Evolutionary conservation across 2,888 invertebrate genomes (phyloP).

Genomic region (Dicranocentrus wangi): DNA sequence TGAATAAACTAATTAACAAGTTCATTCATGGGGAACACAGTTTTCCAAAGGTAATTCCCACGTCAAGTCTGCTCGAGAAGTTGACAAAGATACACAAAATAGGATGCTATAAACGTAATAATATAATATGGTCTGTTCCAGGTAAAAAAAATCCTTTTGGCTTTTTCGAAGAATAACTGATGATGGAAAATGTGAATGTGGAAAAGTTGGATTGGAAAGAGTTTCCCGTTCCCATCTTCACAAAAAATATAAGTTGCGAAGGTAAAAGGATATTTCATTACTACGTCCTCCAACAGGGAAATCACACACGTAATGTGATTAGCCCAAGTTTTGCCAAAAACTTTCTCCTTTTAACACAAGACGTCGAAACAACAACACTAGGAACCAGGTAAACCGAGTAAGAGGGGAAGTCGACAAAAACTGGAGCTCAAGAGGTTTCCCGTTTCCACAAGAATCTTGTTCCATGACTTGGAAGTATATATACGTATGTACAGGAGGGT

Average conservation of each 20-base stretch:
- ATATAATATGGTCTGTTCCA: too few species aligned
- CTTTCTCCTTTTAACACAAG: conserved; percentile 49
- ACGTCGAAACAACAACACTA: conserved; percentile 10
- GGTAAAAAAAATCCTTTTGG: conserved; percentile 11
- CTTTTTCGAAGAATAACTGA: too few species aligned
- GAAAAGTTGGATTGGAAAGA: not conserved
- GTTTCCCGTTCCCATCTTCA: not conserved
- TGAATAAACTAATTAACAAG: conserved; percentile 61
- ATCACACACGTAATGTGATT: conserved; percentile 64
- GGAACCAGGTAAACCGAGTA: not conserved
- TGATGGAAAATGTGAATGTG: too few species aligned
- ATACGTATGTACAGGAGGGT: conserved; percentile 9
- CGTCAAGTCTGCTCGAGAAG: not conserved
- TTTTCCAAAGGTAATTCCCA: not conserved
- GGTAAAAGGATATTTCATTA: conserved; percentile 47
- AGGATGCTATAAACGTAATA: too few species aligned
- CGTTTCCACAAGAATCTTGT: not conserved
- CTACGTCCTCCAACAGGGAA: conserved; percentile 61
- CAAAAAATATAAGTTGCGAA: not conserved
- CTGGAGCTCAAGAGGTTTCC: conserved; percentile 55
- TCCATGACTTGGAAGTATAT: not conserved
- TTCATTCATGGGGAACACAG: conserved; percentile 35
- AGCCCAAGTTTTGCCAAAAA: conserved; percentile 64
- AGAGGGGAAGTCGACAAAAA: conserved; percentile 20
- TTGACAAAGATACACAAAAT: too few species aligned